Evolutionary conservation across 2,113 vertebrate species (phyloP).

Genomic region (Istiophorus platypterus): DNA sequence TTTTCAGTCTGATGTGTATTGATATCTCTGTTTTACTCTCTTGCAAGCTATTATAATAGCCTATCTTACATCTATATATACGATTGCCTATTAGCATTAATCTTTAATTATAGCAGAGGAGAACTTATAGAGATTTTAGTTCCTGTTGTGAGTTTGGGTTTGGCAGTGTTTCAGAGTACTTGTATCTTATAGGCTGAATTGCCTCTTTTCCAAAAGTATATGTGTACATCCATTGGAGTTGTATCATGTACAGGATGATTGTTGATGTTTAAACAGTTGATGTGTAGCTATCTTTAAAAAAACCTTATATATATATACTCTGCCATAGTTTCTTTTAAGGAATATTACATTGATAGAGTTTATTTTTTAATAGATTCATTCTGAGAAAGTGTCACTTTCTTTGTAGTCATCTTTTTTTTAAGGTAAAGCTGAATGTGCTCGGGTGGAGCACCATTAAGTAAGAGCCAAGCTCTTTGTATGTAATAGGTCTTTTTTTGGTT

Average conservation of each 20-base stretch:
- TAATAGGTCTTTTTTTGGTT: background rate
- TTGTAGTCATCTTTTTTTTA: background rate
- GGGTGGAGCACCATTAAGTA: background rate
- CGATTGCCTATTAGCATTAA: background rate
- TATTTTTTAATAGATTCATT: background rate
- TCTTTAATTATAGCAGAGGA: conserved; percentile 3
- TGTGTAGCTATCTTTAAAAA: background rate
- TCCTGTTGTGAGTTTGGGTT: background rate
- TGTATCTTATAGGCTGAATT: background rate
- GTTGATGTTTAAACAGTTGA: background rate
- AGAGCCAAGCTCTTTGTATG: background rate
- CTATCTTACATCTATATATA: background rate
- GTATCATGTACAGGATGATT: background rate
- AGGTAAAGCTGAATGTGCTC: background rate
- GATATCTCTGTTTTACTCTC: background rate
- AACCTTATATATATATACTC: background rate
- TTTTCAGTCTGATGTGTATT: conserved; percentile 3
- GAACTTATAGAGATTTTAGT: conserved; percentile 3
- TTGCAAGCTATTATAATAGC: background rate
- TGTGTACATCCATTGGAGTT: background rate
- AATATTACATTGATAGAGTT: background rate
- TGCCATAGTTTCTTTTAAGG: background rate
- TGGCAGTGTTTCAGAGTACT: background rate
- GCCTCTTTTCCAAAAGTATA: conserved; percentile 1
- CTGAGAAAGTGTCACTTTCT: background rate